Percentiles rank a stretch among this genome's conserved stretches.
phyloP scores from a whole-genome alignment of 2,888 invertebrate genomes.

The Chouioia cunea region DNA sequence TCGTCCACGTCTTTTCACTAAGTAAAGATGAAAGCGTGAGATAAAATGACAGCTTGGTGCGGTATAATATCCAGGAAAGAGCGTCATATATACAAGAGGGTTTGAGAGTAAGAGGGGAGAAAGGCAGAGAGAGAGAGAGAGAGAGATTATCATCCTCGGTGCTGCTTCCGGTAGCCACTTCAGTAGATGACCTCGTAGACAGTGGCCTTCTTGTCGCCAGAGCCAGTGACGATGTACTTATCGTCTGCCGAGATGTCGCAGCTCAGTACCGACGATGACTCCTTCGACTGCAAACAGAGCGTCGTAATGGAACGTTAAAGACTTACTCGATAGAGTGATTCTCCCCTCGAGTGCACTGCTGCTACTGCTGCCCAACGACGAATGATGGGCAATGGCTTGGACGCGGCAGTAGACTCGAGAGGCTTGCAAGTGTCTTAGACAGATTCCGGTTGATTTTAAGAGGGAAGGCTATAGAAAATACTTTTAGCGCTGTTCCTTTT shows the following conservation, averaged over 20 bases:
- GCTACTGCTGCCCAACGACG: too few species aligned
- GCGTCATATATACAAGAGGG: constrained; percentile 38
- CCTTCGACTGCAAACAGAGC: constrained; percentile 82
- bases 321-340: constrained; percentile 34
- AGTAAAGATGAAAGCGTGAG: constrained; percentile 16
- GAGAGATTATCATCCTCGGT: background rate
- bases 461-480: too few species aligned
- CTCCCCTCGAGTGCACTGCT: background rate
- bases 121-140: background rate
- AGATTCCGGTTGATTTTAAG: too few species aligned
- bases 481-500: too few species aligned
- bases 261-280: constrained; percentile 97
- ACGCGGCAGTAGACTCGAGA: too few species aligned
- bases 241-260: constrained; percentile 99
- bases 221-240: constrained; percentile 98
- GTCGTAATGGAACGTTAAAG: constrained; percentile 39
- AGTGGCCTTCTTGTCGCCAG: constrained; percentile 98
- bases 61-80: constrained; percentile 30
- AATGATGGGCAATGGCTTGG: too few species aligned
- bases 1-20: constrained; percentile 15
- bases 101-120: background rate
- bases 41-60: background rate
- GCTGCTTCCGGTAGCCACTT: constrained; percentile 21
- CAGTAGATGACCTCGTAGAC: constrained; percentile 93
- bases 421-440: too few species aligned